Percentiles rank a stretch among this genome's conserved stretches.
Conservation (phyloP, 2,888 invertebrate species). For the Scaptomyza polygonia region DNA sequence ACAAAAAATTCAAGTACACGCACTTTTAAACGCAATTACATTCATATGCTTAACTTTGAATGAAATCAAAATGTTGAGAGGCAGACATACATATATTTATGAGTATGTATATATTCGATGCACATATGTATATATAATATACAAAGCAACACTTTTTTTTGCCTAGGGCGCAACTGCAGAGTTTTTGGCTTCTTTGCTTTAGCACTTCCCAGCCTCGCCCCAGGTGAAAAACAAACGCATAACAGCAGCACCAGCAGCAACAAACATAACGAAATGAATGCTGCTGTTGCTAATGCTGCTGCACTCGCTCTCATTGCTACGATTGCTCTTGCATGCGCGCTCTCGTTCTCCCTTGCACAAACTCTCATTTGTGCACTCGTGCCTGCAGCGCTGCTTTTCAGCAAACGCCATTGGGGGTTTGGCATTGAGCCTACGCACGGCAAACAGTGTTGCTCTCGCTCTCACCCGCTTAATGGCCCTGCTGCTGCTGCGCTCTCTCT, state of each 20-base stretch:
- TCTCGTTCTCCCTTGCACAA: slow-evolving; percentile 25
- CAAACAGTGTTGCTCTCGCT: slow-evolving; percentile 16
- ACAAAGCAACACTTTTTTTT: slow-evolving; percentile 32
- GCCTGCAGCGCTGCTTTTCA: slow-evolving; percentile 64
- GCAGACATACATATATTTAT: neutral
- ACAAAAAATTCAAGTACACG: slow-evolving; percentile 62
- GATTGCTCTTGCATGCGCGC: slow-evolving; percentile 32
- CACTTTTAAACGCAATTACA: slow-evolving; percentile 76
- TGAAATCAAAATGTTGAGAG: slow-evolving; percentile 43
- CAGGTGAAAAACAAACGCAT: slow-evolving; percentile 56
- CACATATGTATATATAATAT: slow-evolving; percentile 17
- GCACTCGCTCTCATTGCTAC: slow-evolving; percentile 48
- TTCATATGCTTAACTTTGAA: slow-evolving; percentile 56
- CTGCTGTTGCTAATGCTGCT: slow-evolving; percentile 42
- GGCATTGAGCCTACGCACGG: slow-evolving; percentile 63
- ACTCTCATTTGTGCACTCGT: slow-evolving; percentile 46
- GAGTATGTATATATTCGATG: neutral
- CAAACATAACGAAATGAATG: slow-evolving; percentile 30
- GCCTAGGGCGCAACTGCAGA: slow-evolving; percentile 35
- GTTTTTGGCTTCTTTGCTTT: slow-evolving; percentile 36
- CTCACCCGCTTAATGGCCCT: slow-evolving; percentile 24
- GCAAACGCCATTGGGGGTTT: slow-evolving; percentile 77
- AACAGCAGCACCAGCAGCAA: slow-evolving; percentile 29
- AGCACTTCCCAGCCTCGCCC: slow-evolving; percentile 47
- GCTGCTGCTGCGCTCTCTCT: slow-evolving; percentile 13